phyloP scores from a whole-genome alignment of 2,113 vertebrate genomes.

The Mesocricetus auratus region DNA sequence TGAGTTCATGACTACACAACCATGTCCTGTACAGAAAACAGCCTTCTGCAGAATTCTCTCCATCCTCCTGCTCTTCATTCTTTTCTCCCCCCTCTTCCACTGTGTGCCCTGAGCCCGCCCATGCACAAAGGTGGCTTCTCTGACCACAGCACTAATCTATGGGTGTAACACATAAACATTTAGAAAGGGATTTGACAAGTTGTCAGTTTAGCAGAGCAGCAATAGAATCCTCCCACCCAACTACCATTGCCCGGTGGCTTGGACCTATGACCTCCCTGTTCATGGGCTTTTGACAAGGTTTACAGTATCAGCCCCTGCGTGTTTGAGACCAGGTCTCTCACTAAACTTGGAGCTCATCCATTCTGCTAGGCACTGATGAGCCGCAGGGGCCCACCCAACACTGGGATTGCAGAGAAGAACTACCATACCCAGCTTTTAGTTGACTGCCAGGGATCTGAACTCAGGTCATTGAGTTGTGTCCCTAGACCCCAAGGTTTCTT shows the following conservation, averaged over 20 bases:
- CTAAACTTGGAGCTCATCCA: background rate
- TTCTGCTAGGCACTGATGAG: background rate
- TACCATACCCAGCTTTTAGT: background rate
- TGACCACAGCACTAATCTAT: background rate
- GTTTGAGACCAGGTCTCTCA: background rate
- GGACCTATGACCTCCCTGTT: background rate
- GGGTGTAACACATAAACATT: background rate
- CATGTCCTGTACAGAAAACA: background rate
- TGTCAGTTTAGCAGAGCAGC: background rate
- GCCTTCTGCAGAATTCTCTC: background rate
- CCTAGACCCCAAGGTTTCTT: background rate
- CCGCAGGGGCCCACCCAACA: no score
- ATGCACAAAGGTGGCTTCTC: no score
- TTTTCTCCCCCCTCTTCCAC: background rate
- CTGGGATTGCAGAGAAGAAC: background rate
- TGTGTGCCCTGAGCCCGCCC: background rate
- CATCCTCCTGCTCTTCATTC: background rate
- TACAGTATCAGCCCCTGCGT: background rate
- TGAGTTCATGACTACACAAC: background rate
- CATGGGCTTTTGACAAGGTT: background rate
- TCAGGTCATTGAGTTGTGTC: background rate
- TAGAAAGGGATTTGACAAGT: background rate
- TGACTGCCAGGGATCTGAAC: background rate
- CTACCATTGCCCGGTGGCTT: background rate
- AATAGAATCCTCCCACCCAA: no score